phyloP scores from a whole-genome alignment of 1,140 invertebrate species.

The Drosophila cardini region DNA sequence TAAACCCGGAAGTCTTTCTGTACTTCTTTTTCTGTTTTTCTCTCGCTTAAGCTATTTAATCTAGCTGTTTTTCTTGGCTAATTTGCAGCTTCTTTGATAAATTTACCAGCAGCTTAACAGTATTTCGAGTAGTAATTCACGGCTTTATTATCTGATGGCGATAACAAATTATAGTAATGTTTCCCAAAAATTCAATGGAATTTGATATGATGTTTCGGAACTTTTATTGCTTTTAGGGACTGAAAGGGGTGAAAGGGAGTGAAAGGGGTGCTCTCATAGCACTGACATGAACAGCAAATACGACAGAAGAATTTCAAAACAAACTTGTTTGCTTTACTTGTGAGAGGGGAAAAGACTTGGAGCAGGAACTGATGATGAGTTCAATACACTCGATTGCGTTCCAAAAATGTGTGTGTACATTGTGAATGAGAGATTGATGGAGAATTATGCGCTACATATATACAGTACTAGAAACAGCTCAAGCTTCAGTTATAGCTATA shows the following conservation, averaged over 20 bases:
- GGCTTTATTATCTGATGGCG: conserved; percentile 52
- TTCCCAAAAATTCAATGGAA: not conserved
- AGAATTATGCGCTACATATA: conserved; percentile 39
- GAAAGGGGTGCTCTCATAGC: conserved; percentile 29
- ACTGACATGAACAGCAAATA: conserved; percentile 47
- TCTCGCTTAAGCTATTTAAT: conserved; percentile 2
- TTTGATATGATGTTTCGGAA: conserved; percentile 9
- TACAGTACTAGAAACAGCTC: conserved; percentile 16
- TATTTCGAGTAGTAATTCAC: conserved; percentile 31
- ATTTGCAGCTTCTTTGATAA: conserved; percentile 29
- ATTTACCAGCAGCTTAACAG: conserved; percentile 50
- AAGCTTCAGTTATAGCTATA: conserved; percentile 2
- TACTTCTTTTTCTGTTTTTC: conserved; percentile 7
- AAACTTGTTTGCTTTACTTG: conserved; percentile 72
- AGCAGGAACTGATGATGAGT: conserved; percentile 30
- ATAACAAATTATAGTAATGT: conserved; percentile 14
- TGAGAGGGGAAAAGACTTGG: not conserved
- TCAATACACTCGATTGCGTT: conserved; percentile 68
- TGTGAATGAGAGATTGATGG: conserved; percentile 66
- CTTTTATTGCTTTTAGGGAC: not conserved
- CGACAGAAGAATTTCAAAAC: conserved; percentile 73
- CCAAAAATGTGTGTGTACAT: conserved; percentile 28
- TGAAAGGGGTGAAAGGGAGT: not conserved
- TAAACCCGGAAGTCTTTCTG: conserved; percentile 26
- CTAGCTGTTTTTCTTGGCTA: conserved; percentile 2